phyloP scores from a whole-genome alignment of 2,888 invertebrate species.

The Andrena chrysosceles region DNA sequence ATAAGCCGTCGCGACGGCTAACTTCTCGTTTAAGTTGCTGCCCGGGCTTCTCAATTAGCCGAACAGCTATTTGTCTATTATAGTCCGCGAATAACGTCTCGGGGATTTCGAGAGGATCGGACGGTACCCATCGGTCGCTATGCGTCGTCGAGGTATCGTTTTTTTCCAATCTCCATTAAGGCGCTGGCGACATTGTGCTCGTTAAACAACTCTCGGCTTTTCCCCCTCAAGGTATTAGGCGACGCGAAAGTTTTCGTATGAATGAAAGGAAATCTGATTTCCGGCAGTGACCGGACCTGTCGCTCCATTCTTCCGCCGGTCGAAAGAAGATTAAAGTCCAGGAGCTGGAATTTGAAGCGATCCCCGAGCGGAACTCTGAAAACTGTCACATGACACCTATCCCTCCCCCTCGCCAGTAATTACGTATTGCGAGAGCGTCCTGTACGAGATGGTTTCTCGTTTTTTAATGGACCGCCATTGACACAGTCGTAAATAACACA shows the following conservation, averaged over 20 bases:
- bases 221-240: background rate
- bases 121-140: background rate
- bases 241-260: conserved; percentile 49
- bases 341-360: conserved; percentile 64
- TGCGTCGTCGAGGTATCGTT: background rate
- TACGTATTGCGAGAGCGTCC: conserved; percentile 25
- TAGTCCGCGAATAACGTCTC: conserved; percentile 26
- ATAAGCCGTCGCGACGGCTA: conserved; percentile 69
- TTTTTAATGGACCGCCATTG: background rate
- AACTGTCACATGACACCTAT: conserved; percentile 58
- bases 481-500: background rate
- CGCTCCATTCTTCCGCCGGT: conserved; percentile 46
- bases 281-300: conserved; percentile 53
- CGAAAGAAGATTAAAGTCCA: conserved; percentile 69
- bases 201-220: conserved; percentile 6
- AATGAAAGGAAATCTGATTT: conserved; percentile 64
- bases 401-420: conserved; percentile 14
- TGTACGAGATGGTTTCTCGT: background rate
- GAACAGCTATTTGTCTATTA: conserved; percentile 62
- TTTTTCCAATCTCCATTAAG: background rate
- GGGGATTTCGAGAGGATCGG: background rate
- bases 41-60: conserved; percentile 66
- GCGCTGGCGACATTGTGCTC: background rate
- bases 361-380: conserved; percentile 55
- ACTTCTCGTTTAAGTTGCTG: conserved; percentile 71